Conservation (phyloP, 2,888 invertebrate genomes). For the Erannis defoliaria region DNA sequence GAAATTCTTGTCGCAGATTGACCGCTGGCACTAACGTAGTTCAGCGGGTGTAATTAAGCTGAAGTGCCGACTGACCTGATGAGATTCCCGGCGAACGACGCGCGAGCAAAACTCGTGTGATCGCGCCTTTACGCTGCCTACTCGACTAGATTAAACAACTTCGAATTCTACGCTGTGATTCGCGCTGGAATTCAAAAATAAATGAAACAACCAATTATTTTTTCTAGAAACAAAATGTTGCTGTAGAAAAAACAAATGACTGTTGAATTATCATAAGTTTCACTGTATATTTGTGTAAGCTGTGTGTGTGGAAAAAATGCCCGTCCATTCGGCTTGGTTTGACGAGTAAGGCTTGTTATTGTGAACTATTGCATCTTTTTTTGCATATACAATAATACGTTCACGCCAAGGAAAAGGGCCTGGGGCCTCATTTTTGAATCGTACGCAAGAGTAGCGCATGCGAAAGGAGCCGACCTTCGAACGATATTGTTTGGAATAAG, state of each 20-base stretch:
- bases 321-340: constrained; percentile 15
- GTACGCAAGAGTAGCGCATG: too few relatives aligned
- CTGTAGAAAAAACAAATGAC: not conserved
- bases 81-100: constrained; percentile 38
- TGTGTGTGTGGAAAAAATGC: not conserved
- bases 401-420: not conserved
- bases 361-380: not conserved
- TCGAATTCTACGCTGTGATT: constrained; percentile 11
- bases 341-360: constrained; percentile 4
- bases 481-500: too few relatives aligned
- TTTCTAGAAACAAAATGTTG: constrained; percentile 1
- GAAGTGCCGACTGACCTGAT: constrained; percentile 35
- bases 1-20: constrained; percentile 11
- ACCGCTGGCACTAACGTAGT: constrained; percentile 12
- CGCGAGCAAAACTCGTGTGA: constrained; percentile 38
- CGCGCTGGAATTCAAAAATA: constrained; percentile 4
- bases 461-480: too few relatives aligned
- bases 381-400: not conserved
- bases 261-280: not conserved
- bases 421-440: too few relatives aligned
- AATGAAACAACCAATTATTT: not conserved
- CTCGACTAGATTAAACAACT: constrained; percentile 15
- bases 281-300: constrained; percentile 8
- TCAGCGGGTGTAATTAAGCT: constrained; percentile 23
- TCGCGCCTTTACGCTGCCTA: constrained; percentile 25